Percentiles rank a stretch among this genome's conserved stretches.
phyloP scores from a whole-genome alignment of 2,113 vertebrate genomes.

The Hyla sarda region DNA sequence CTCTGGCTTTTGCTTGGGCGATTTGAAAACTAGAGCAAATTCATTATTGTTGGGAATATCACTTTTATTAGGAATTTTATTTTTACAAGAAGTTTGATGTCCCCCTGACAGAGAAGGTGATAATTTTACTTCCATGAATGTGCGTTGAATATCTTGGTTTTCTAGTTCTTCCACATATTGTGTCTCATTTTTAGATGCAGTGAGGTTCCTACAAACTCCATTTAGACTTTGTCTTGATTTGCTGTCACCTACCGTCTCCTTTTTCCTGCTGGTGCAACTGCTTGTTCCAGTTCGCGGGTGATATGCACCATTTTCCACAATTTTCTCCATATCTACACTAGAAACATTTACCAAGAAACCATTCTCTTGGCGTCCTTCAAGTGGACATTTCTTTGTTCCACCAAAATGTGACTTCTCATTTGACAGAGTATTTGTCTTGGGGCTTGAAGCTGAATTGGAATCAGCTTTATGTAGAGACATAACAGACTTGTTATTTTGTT shows the following conservation, averaged over 20 bases:
- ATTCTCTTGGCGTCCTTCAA: conserved; percentile 16
- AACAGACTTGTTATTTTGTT: conserved; percentile 58
- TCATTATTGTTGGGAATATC: conserved; percentile 26
- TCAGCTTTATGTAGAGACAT: conserved; percentile 35
- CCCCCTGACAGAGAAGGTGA: conserved; percentile 69
- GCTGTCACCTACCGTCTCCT: conserved; percentile 24
- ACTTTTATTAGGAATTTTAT: conserved; percentile 10
- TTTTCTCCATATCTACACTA: not conserved
- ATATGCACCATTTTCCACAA: conserved; percentile 55
- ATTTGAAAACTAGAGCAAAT: conserved; percentile 27
- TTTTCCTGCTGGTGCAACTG: conserved; percentile 37
- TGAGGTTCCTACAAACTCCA: conserved; percentile 30
- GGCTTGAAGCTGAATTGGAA: not conserved
- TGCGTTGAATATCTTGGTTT: conserved; percentile 72
- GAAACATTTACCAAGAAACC: not conserved
- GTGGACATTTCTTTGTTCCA: conserved; percentile 45
- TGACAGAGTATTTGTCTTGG: not conserved
- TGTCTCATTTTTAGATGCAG: not conserved
- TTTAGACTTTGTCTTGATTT: conserved; percentile 56
- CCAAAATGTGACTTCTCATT: rapidly evolving
- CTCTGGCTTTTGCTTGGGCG: not conserved
- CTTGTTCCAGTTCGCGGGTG: conserved; percentile 42
- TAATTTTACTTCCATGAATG: conserved; percentile 79
- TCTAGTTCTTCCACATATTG: conserved; percentile 63
- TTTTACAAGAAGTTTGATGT: not conserved